Percentiles rank a stretch among this genome's conserved stretches.
Conservation (phyloP, 2,797 vertebrate genomes). For the Aphelocoma californica region DNA sequence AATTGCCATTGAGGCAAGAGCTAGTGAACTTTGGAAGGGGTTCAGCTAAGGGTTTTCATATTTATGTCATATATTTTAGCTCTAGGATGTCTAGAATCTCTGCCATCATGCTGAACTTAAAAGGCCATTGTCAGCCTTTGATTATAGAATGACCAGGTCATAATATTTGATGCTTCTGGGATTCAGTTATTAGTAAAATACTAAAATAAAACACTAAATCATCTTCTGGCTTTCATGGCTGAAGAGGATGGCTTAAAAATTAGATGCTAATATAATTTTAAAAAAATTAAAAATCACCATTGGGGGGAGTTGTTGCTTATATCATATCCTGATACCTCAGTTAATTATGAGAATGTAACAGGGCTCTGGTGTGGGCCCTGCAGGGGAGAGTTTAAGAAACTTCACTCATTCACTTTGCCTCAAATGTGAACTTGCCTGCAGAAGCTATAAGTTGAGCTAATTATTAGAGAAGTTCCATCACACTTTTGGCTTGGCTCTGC, state of each 20-base stretch:
- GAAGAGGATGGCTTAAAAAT: background rate
- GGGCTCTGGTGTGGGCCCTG: background rate
- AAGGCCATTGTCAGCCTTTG: background rate
- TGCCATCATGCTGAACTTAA: background rate
- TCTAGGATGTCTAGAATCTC: background rate
- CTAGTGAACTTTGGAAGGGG: background rate
- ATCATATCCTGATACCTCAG: background rate
- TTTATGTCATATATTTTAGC: background rate
- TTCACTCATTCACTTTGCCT: background rate
- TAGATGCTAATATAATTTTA: background rate
- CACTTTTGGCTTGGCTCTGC: fast-evolving
- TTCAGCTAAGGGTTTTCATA: background rate
- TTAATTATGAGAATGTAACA: background rate
- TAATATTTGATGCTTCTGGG: background rate
- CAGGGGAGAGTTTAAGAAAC: background rate
- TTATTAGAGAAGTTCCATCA: background rate
- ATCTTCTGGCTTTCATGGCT: background rate
- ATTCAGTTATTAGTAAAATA: background rate
- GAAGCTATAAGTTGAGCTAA: background rate
- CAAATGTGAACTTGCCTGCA: background rate
- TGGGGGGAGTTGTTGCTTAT: background rate
- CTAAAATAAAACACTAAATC: background rate
- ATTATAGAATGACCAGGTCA: background rate
- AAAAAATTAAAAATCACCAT: background rate
- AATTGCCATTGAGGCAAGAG: background rate